These are phyloP conservation scores for Leucoma salicis DNA, from an alignment of 2,888 invertebrate species.

Conservation along the genomic window DNA sequence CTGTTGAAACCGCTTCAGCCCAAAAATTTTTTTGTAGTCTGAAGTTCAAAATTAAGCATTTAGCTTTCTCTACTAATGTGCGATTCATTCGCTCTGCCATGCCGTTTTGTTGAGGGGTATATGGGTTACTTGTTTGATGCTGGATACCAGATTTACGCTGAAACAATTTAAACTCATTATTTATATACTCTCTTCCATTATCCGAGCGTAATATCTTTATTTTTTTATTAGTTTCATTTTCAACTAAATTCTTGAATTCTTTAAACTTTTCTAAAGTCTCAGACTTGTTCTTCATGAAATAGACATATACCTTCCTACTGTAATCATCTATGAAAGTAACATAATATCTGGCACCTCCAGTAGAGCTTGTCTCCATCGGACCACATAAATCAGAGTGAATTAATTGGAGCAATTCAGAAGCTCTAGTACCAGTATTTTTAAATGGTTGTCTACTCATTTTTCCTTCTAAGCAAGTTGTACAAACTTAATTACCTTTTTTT, in stretches of 20 bases:
- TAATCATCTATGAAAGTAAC: slow-evolving; percentile 2
- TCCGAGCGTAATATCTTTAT: neutral
- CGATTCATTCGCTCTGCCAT: slow-evolving; percentile 2
- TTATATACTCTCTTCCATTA: slow-evolving; percentile 3
- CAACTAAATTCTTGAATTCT: neutral
- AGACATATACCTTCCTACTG: slow-evolving; percentile 3
- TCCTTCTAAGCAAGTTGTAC: slow-evolving; percentile 2
- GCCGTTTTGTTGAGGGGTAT: slow-evolving; percentile 4
- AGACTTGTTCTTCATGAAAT: neutral
- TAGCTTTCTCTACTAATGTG: slow-evolving; percentile 4
- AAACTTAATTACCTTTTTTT: neutral
- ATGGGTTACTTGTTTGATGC: neutral
- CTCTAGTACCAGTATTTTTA: neutral
- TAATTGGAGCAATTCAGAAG: slow-evolving; percentile 2
- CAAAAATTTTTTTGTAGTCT: neutral
- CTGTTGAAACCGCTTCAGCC: slow-evolving; percentile 1
- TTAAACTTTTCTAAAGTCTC: neutral
- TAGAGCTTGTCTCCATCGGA: slow-evolving; percentile 18
- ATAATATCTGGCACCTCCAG: slow-evolving; percentile 12
- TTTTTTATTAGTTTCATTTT: neutral
- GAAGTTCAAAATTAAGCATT: slow-evolving; percentile 1
- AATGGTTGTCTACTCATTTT: slow-evolving; percentile 1
- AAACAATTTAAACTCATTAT: neutral
- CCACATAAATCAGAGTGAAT: slow-evolving; percentile 48
- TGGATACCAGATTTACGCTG: neutral